Percentiles rank a stretch among this genome's conserved stretches.
These are phyloP conservation scores for Phrynocephalus versicolor DNA, from an alignment of 2,113 vertebrate genomes.

Conservation along the genomic window DNA sequence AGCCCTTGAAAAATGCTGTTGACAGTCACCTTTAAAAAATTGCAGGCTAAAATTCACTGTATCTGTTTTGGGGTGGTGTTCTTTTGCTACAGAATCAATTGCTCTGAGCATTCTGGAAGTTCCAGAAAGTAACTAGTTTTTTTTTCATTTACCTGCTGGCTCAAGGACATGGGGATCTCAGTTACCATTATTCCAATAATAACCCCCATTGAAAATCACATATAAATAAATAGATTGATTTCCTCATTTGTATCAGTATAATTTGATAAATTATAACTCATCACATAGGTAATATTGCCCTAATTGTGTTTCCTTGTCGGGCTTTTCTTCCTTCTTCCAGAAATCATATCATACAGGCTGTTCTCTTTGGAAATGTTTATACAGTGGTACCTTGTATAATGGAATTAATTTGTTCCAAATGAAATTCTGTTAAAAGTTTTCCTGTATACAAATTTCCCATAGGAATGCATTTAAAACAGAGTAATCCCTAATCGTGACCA, in stretches of 20 bases:
- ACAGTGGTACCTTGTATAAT: no score
- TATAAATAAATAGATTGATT: conserved; percentile 24
- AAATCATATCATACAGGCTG: not conserved
- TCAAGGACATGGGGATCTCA: not conserved
- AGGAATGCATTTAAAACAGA: no score
- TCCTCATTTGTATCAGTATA: not conserved
- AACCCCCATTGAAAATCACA: not conserved
- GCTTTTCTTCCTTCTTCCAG: not conserved
- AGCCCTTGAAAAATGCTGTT: not conserved
- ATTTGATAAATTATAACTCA: not conserved
- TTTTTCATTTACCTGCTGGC: not conserved
- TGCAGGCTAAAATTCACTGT: not conserved
- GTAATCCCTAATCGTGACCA: no score
- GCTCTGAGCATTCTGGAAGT: not conserved
- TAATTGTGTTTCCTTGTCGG: conserved; percentile 5
- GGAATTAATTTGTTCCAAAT: no score
- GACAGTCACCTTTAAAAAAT: not conserved
- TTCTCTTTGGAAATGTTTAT: not conserved
- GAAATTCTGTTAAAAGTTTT: no score
- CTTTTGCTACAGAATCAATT: not conserved
- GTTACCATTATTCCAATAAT: not conserved
- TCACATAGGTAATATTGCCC: not conserved
- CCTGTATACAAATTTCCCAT: no score
- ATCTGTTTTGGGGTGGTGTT: not conserved
- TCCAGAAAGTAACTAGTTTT: conserved; percentile 3